Base-by-base conservation (phyloP, 2,113 vertebrate species). In the Thryonomys swinderianus region DNA sequence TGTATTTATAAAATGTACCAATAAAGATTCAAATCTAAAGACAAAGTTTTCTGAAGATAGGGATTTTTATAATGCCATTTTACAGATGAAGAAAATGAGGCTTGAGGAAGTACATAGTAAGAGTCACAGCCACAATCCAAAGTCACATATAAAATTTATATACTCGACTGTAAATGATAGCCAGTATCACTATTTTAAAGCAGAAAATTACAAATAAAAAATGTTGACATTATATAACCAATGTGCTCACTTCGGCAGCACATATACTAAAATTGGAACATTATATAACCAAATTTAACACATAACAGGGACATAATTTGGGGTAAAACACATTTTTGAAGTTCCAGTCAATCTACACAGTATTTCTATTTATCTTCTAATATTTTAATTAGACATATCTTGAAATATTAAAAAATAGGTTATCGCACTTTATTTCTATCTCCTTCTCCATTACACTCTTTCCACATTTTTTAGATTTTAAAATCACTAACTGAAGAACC, bases 341-440 rank as follows among this genome's bases (percentile, higher is more conserved):
- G 6, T 79, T 90, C 62, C 20, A 27, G 62, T 62, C 3, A 27
- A 62, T 78, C 14, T 62, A 82, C n/a, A 71, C 48, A 85, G 18
- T 37, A 79, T 40, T 86, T 66, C 64, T 61, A 61, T 78, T 69
- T 82, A 14, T 73, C 85, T 69, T 71, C 5, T 79, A 80, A 73
- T 73, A 55, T 57, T 62, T 32, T 62, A 87, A 1, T 57, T 84
- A 45, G 3, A 30, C 57, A 14, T 71, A n/a, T 71, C 71, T 78
- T 71, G 13, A 87, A 93, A 76, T 76, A n/a, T 53, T 20, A 89
- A 30, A 89, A 94, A 92, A 42, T 42, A 92, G 34, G 57, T 51
- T 21, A 25, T 1, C 10, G 67, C 13, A 73, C 42, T 51, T 82
- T 85, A 67, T 34, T n/a, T 27, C 10, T 18, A 9, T 30, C 40